Base-by-base conservation (phyloP, 1,140 invertebrate species). In the Pachyrhynchus sulphureomaculatus region DNA sequence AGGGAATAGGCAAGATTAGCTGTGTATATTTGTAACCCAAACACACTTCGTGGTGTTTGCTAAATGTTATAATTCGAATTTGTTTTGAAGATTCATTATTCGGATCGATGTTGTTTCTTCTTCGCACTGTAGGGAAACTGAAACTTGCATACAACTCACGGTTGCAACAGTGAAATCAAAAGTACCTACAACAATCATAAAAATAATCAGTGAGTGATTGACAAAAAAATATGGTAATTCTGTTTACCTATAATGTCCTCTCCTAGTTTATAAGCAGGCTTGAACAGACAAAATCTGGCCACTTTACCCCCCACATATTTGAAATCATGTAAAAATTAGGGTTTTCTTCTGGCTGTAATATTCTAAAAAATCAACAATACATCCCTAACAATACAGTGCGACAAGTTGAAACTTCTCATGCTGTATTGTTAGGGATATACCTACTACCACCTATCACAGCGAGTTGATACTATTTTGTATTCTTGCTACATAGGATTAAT, bases 321-420 rank as follows among this genome's bases (percentile, higher is more conserved):
- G 94, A 96, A 57, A 98, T 94, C 78, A 96, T 95, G 74, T 95
- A 98, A 75, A 91, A 95, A 77, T 94, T 95, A 63, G 92, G 91
- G 76, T 86, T n/a, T 90, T 66, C 92, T 81, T 67, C 91, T 82
- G 9, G 91, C 90, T 26, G 91, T 93, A 62, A 93, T 85, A 79
- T 91, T 92, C 86, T 88, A 81, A 79, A 51, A 49, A n/a, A n/a
- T n/a, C n/a, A n/a, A n/a, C n/a, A n/a, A n/a, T n/a, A n/a, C n/a
- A n/a, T n/a, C n/a, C n/a, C n/a, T n/a, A n/a, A n/a, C n/a, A n/a
- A n/a, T n/a, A n/a, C n/a, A n/a, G n/a, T n/a, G n/a, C n/a, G n/a
- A n/a, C n/a, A n/a, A n/a, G n/a, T n/a, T n/a, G n/a, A n/a, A n/a
- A n/a, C n/a, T n/a, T n/a, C n/a, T n/a, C n/a, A n/a, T n/a, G n/a